Conservation (phyloP, 1,140 invertebrate species). For the Monomorium pharaonis region DNA sequence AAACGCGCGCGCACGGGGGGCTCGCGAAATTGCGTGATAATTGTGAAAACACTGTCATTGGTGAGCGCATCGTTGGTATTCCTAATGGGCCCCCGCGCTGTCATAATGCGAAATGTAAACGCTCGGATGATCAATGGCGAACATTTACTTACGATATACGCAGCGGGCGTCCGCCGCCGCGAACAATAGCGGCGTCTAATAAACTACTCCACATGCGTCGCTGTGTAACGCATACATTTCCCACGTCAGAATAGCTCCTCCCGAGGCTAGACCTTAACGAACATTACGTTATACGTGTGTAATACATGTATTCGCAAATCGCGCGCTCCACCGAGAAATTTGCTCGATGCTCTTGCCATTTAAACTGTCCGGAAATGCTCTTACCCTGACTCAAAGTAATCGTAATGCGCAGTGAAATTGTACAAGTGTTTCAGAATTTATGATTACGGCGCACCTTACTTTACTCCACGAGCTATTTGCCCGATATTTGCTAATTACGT, state of each 20-base stretch:
- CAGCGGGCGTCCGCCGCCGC: slow-evolving; percentile 42
- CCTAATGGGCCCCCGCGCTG: background rate
- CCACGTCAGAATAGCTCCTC: slow-evolving; percentile 54
- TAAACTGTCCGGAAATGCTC: slow-evolving; percentile 27
- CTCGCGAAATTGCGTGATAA: slow-evolving; percentile 43
- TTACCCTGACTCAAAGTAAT: background rate
- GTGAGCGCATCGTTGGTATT: slow-evolving; percentile 10
- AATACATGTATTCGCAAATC: slow-evolving; percentile 34
- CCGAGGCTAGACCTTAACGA: slow-evolving; percentile 18
- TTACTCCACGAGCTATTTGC: background rate
- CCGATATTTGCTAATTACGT: slow-evolving; percentile 14
- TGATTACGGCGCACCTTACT: background rate
- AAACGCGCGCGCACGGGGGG: background rate
- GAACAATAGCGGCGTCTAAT: slow-evolving; percentile 64
- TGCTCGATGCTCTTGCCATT: slow-evolving; percentile 20
- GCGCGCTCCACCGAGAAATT: background rate
- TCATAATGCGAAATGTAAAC: slow-evolving; percentile 48
- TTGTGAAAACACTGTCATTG: slow-evolving; percentile 33
- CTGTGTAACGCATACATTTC: slow-evolving; percentile 54
- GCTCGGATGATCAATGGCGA: slow-evolving; percentile 54
- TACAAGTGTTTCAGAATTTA: slow-evolving; percentile 4
- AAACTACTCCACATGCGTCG: slow-evolving; percentile 62
- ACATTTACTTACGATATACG: slow-evolving; percentile 48
- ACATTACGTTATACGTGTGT: slow-evolving; percentile 21
- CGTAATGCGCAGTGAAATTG: background rate